Percentiles rank a stretch among this genome's conserved stretches.
Conservation (phyloP, 1,140 invertebrate species). For the Drosophila pseudoananassae region DNA sequence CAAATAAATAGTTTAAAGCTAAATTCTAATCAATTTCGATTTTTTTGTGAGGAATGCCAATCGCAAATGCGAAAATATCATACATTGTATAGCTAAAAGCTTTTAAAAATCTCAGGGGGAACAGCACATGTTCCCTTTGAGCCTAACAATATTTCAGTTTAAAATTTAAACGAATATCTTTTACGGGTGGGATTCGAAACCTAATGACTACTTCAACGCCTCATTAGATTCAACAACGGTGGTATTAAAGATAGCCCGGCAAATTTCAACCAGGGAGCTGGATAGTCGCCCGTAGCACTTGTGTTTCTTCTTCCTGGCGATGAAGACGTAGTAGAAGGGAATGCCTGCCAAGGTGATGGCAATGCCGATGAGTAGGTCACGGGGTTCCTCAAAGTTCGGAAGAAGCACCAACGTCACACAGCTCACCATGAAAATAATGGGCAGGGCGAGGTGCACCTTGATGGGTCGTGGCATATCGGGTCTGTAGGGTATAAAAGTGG, state of each 20-base stretch:
- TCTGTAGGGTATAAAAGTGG: conserved; percentile 37
- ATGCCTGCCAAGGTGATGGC: conserved; percentile 94
- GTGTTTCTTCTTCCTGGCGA: conserved; percentile 93
- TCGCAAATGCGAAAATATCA: conserved; percentile 55
- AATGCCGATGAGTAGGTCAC: conserved; percentile 93
- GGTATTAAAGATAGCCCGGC: conserved; percentile 79
- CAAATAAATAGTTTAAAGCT: conserved; percentile 59
- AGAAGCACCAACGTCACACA: conserved; percentile 93
- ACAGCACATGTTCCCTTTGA: neutral
- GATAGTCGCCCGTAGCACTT: conserved; percentile 63
- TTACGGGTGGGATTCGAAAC: conserved; percentile 24
- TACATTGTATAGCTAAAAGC: conserved; percentile 36
- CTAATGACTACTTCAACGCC: conserved; percentile 64
- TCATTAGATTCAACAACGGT: conserved; percentile 78
- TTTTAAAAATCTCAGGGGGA: conserved; percentile 9
- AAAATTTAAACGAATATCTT: conserved; percentile 43
- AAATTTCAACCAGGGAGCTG: conserved; percentile 66
- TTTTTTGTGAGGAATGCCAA: conserved; percentile 56
- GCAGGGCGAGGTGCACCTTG: conserved; percentile 91
- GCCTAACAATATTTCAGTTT: neutral
- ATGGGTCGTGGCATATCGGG: conserved; percentile 93
- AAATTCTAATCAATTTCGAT: conserved; percentile 40
- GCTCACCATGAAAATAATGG: conserved; percentile 93
- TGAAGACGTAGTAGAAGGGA: conserved; percentile 95
- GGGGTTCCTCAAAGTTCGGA: conserved; percentile 91